Conservation (phyloP, 2,888 invertebrate species). For the Drosophila macrothrix region DNA sequence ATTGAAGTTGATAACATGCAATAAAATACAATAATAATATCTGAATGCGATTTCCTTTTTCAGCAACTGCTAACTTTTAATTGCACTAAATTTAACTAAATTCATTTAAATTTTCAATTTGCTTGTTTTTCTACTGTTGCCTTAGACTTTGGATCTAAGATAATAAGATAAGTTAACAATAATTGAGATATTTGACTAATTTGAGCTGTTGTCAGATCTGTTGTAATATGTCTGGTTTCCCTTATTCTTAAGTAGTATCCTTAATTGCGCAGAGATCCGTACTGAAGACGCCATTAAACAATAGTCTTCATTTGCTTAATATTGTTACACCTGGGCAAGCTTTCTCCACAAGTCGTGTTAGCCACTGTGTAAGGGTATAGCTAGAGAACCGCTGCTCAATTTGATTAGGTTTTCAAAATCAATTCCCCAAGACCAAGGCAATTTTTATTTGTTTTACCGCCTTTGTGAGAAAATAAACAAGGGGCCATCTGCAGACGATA, state of each 20-base stretch:
- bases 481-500: conserved; percentile 28
- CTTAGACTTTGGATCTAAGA: neutral
- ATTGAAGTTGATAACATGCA: neutral
- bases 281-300: neutral
- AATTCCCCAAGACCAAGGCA: conserved; percentile 55
- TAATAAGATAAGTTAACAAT: neutral
- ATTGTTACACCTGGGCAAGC: neutral
- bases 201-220: neutral
- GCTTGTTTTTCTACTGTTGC: neutral
- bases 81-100: neutral
- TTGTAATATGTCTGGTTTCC: neutral
- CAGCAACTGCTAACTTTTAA: neutral
- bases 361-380: conserved; percentile 31
- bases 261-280: too few relatives aligned
- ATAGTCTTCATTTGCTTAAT: neutral
- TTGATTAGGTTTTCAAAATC: conserved; percentile 80
- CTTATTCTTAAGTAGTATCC: too few relatives aligned
- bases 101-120: neutral
- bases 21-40: neutral
- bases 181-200: neutral
- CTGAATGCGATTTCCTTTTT: neutral
- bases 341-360: neutral
- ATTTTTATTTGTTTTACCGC: conserved; percentile 70
- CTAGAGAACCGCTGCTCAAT: conserved; percentile 45
- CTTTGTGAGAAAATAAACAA: conserved; percentile 79